Percentiles rank a stretch among this genome's conserved stretches.
Conservation (phyloP, 2,888 invertebrate species). For the Andrena chrysosceles region DNA sequence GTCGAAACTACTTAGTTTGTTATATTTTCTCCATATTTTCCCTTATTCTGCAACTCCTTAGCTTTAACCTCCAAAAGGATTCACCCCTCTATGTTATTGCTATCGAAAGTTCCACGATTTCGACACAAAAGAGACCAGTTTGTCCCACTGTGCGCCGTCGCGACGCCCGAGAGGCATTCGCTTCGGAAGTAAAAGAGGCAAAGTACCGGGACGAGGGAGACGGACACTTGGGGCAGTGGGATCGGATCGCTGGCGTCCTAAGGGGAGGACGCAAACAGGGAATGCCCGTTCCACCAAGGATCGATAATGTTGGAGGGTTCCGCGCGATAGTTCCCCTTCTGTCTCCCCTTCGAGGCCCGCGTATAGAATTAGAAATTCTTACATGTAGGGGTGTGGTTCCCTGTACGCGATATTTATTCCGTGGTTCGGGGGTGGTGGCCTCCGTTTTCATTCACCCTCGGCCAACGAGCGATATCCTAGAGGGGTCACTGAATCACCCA, state of each 20-base stretch:
- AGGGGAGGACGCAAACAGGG: conserved; percentile 2
- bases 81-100: too few species aligned
- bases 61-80: too few species aligned
- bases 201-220: background rate
- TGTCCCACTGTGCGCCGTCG: too few species aligned
- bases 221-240: conserved; percentile 26
- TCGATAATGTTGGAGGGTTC: conserved; percentile 71
- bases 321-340: conserved; percentile 16
- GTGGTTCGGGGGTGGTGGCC: conserved; percentile 63
- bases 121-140: too few species aligned
- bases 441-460: conserved; percentile 59
- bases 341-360: conserved; percentile 27
- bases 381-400: conserved; percentile 55
- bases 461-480: conserved; percentile 60
- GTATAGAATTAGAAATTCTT: conserved; percentile 73
- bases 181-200: conserved; percentile 24
- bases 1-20: too few species aligned
- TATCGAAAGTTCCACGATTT: too few species aligned
- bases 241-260: conserved; percentile 47
- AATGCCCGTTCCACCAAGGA: conserved; percentile 16
- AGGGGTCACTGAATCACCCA: conserved; percentile 72
- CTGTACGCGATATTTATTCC: conserved; percentile 70
- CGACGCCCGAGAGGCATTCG: background rate
- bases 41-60: too few species aligned
- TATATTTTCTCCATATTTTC: too few species aligned